Evolutionary conservation across 2,888 invertebrate species (phyloP).

Genomic region (Aspidiotus destructor): DNA sequence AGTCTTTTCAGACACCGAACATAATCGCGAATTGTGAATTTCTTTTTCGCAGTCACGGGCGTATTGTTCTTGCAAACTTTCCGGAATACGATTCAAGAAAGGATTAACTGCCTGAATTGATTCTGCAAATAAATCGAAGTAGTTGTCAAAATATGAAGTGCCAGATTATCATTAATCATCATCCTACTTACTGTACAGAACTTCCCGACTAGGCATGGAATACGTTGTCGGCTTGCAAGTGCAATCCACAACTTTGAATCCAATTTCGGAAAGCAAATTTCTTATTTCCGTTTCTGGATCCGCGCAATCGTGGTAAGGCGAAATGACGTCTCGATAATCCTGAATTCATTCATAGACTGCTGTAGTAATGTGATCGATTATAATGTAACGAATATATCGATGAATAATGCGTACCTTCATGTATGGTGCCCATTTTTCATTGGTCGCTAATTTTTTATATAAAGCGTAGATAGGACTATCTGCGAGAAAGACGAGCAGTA

Average conservation of each 20-base stretch:
- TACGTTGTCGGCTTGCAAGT: constrained; percentile 41
- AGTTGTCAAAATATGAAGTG: too few species aligned
- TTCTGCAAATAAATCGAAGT: constrained; percentile 45
- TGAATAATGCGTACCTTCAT: constrained; percentile 46
- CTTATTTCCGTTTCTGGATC: constrained; percentile 51
- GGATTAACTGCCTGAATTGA: constrained; percentile 61
- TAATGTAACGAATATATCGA: too few species aligned
- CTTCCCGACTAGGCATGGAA: constrained; percentile 20
- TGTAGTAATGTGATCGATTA: too few species aligned
- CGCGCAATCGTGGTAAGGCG: constrained; percentile 55
- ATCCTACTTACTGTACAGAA: constrained; percentile 22
- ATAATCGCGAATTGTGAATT: constrained; percentile 9
- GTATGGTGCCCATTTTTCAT: constrained; percentile 53
- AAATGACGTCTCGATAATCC: constrained; percentile 56
- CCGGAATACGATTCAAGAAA: constrained; percentile 54
- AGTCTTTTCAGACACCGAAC: constrained; percentile 1
- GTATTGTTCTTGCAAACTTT: constrained; percentile 51
- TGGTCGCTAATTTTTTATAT: constrained; percentile 52
- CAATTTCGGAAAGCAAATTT: constrained; percentile 49
- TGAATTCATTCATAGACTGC: constrained; percentile 36
- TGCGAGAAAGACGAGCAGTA: constrained; percentile 58
- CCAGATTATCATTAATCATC: too few species aligned
- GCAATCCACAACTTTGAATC: constrained; percentile 54
- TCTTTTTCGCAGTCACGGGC: constrained; percentile 48
- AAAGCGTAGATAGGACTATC: constrained; percentile 59